Base-by-base conservation (phyloP, 2,888 invertebrate genomes). In the Cheilosia soror region DNA sequence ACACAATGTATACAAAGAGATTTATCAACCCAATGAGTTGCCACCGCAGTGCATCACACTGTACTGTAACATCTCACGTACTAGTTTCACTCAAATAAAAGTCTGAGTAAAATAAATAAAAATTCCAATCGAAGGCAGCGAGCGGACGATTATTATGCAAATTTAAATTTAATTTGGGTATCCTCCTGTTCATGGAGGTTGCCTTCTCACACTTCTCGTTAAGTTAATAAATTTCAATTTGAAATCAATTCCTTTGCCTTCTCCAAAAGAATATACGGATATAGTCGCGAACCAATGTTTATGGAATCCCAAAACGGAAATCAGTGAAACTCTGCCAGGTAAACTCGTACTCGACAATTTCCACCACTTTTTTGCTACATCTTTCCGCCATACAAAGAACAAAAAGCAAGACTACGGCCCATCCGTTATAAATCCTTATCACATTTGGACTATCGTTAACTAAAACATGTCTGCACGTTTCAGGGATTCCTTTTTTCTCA, bases 391-490 rank as follows among this genome's bases (percentile, higher is more conserved):
- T 13, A 20, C 6, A 60, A 51, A 20, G n/a, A 49, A 27, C 25
- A 47, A 49, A 15, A 29, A 60, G 6, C 31, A 25, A 53, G 51
- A 25, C n/a, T 25, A 5, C 11, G 25, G 29, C 51, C 27, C 13
- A 51, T 53, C 33, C 42, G 9, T 15, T 55, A 62, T 58, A 40
- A 60, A 66, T 76, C 66, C 76, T 76, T 76, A 76, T 76, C 76
- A 68, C 76, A 77, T 68, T 77, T 68, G 57, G 66, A 66, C 76
- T 62, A 77, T 77, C 68, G 76, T 68, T 77, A 77, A 60, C 66
- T 77, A 68, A 66, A 77, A 77, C 68, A 77, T 53, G 76, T 77
- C 76, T 77, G 68, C 76, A 77, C 68, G 68, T 77, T 60, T 42
- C 60, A n/a, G 13, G 27, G 51, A 68, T 77, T 77, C 20, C 49